Evolutionary conservation across 2,888 invertebrate genomes (phyloP).

Genomic region (Apamea sordens): DNA sequence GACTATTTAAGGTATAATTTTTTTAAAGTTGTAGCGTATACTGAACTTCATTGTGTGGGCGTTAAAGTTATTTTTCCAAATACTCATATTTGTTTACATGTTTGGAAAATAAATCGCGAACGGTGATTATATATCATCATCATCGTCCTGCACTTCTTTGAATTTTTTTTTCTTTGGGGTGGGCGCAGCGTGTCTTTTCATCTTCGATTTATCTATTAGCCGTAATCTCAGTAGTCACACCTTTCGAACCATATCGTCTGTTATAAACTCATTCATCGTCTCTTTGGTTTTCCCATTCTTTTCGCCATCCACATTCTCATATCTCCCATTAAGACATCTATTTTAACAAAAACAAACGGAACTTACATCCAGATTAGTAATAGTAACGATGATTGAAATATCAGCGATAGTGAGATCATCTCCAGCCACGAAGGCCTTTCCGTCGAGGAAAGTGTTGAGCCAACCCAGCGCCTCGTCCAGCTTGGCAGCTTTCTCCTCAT

Average conservation of each 20-base stretch:
- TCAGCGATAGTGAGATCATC: conserved; percentile 93
- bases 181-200: not conserved
- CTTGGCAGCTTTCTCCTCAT: conserved; percentile 86
- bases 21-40: too few relatives aligned
- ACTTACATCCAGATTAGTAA: conserved; percentile 91
- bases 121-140: not conserved
- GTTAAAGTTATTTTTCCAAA: too few relatives aligned
- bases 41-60: too few relatives aligned
- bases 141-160: not conserved
- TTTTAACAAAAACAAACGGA: not conserved
- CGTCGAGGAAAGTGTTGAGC: conserved; percentile 90
- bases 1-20: too few relatives aligned
- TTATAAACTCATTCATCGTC: not conserved
- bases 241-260: not conserved
- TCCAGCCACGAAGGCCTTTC: conserved; percentile 92
- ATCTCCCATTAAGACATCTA: too few relatives aligned
- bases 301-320: not conserved
- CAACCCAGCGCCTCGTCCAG: conserved; percentile 91
- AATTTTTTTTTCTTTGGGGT: not conserved
- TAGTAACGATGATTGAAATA: conserved; percentile 90
- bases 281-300: not conserved
- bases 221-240: not conserved
- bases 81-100: too few relatives aligned
- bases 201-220: not conserved
- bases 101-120: too few relatives aligned